Conservation (phyloP, 2,888 invertebrate species). For the Geophilus truncorum region DNA sequence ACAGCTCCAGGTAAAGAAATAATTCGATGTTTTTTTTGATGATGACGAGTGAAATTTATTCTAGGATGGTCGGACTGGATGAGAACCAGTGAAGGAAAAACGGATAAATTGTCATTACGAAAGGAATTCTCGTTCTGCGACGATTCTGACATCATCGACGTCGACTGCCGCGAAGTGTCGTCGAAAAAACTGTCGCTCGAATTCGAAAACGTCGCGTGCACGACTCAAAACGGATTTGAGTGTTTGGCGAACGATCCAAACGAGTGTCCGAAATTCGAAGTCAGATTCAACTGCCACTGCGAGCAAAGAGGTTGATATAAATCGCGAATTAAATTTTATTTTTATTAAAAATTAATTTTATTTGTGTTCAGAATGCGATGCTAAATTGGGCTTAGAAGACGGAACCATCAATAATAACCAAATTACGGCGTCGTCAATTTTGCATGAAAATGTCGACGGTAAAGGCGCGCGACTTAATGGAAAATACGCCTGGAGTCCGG, state of each 20-base stretch:
- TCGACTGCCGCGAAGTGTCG: slow-evolving; percentile 39
- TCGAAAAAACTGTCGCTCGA: background rate
- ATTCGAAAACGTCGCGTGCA: slow-evolving; percentile 31
- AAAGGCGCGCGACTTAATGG: slow-evolving; percentile 41
- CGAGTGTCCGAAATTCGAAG: slow-evolving; percentile 40
- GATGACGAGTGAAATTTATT: too few species aligned
- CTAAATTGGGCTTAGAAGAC: slow-evolving; percentile 40
- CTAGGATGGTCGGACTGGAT: slow-evolving; percentile 47
- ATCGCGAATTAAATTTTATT: background rate
- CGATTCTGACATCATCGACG: slow-evolving; percentile 39
- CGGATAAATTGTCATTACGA: slow-evolving; percentile 34
- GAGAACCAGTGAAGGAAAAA: slow-evolving; percentile 37
- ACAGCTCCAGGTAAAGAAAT: slow-evolving; percentile 3
- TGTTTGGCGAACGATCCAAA: slow-evolving; percentile 14
- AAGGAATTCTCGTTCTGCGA: slow-evolving; percentile 39
- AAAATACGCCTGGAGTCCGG: slow-evolving; percentile 40
- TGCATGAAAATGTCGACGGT: slow-evolving; percentile 28
- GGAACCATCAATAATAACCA: slow-evolving; percentile 39
- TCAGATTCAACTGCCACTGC: slow-evolving; percentile 40
- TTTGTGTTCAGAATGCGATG: slow-evolving; percentile 32
- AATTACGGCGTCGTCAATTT: slow-evolving; percentile 39
- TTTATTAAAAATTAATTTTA: background rate
- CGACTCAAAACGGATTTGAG: slow-evolving; percentile 34
- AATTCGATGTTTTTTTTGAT: background rate
- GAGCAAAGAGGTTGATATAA: slow-evolving; percentile 33